Evolutionary conservation across 2,113 vertebrate species (phyloP).

Genomic region (Capricornis sumatraensis): DNA sequence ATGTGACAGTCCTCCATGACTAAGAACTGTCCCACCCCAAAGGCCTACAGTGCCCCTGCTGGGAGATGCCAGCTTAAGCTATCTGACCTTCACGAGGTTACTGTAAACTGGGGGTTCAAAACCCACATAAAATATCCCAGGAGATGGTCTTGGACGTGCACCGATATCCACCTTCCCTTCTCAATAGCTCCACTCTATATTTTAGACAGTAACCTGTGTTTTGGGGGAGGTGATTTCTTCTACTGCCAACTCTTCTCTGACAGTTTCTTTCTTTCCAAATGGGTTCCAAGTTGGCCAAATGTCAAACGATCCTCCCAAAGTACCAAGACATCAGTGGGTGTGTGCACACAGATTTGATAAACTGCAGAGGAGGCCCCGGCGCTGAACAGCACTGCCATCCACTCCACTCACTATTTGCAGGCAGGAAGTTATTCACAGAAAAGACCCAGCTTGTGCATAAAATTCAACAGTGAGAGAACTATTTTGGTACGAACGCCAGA

Average conservation of each 20-base stretch:
- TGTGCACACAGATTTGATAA: neutral
- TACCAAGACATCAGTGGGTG: neutral
- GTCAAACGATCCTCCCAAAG: neutral
- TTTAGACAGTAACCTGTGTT: neutral
- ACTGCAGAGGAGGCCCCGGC: neutral
- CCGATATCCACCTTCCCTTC: neutral
- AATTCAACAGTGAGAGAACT: constrained; percentile 39
- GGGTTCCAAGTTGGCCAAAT: constrained; percentile 26
- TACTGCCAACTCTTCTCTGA: neutral
- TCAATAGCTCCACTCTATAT: neutral
- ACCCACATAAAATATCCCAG: no score
- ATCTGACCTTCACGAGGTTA: neutral
- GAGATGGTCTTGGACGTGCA: neutral
- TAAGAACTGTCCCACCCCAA: neutral
- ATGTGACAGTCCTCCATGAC: neutral
- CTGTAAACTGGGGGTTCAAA: neutral
- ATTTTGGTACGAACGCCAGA: constrained; percentile 45
- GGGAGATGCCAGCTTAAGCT: neutral
- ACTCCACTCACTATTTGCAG: neutral
- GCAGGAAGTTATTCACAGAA: constrained; percentile 19
- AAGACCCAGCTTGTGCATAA: neutral
- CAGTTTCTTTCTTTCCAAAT: constrained; percentile 18
- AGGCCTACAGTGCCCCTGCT: neutral
- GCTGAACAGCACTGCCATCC: neutral
- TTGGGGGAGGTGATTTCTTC: neutral